Base-by-base conservation (phyloP, 2,888 invertebrate genomes). In the Nycteola revayana region DNA sequence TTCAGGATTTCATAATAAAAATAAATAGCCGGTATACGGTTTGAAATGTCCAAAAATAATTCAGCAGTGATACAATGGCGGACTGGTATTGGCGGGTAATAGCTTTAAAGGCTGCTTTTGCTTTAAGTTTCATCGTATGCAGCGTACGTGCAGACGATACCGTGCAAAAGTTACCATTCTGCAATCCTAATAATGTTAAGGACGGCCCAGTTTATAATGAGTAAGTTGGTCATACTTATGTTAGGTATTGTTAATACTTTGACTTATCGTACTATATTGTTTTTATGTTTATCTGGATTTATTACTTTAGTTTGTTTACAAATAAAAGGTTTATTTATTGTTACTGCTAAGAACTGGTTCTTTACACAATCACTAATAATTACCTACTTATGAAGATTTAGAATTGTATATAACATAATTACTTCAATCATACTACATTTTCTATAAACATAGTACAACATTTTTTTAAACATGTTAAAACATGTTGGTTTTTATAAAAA, bases 31-130 rank as follows among this genome's bases (percentile, higher is more conserved):
- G 60, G 57, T 49, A 32, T 56, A 50, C 49, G 59, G 59, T 49
- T 71, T 83, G 83, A 75, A 60, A 87, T 87, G 87, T 76, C 65
- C 74, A 66, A 66, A 68, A 70, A 68, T 78, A 69, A 67, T 78
- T 79, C 78, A 58, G 64, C 69, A 48, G 65, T 70, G 71, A 61
- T 73, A 87, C 74, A 80, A 88, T 88, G 87, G 83, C 79, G 73
- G 69, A 72, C 47, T 85, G 85, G 85, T 81, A 77, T 81, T 81
- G 84, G 85, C 73, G 78, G 66, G 70, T 81, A 51, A 70, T 83
- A 56, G 76, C 75, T 54, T 52, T 83, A 35, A 80, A 79, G 58
- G 69, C 78, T 37, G 74, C 74, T 18, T 76, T 87, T 46, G 65
- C 73, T 30, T 51, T 85, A 52, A 72, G 74, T 52, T 79, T 73